Conservation (phyloP, 2,888 invertebrate genomes). For the Glyphotaelius pellucidus region DNA sequence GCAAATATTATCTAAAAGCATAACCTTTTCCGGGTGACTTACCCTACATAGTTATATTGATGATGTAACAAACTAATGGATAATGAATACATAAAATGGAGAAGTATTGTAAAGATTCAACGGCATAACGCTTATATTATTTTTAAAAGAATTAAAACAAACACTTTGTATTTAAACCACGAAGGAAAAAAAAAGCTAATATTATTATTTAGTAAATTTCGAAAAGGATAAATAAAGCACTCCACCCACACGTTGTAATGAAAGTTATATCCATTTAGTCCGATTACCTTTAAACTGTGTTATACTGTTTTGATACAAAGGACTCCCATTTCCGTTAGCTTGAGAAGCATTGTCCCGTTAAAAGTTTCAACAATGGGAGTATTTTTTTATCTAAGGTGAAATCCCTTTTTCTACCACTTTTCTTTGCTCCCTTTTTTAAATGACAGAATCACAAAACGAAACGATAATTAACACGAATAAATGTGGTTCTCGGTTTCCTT, state of each 20-base stretch:
- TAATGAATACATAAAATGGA: not conserved
- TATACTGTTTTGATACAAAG: not conserved
- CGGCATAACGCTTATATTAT: not conserved
- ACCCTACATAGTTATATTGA: not conserved
- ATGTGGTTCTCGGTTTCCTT: constrained; percentile 29
- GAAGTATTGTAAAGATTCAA: not conserved
- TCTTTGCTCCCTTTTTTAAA: constrained; percentile 10
- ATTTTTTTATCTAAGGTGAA: constrained; percentile 41
- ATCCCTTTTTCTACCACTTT: not conserved
- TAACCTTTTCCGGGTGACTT: not conserved
- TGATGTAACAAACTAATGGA: not conserved
- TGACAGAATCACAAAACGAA: constrained; percentile 46
- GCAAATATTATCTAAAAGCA: not conserved
- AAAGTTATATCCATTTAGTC: not conserved
- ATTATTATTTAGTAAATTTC: not conserved
- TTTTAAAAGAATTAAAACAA: too few relatives aligned
- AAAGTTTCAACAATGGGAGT: constrained; percentile 7
- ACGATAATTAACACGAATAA: constrained; percentile 47
- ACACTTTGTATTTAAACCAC: too few relatives aligned
- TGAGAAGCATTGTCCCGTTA: constrained; percentile 18
- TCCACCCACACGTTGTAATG: not conserved
- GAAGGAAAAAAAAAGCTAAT: too few relatives aligned
- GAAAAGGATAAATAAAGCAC: not conserved
- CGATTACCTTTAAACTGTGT: not conserved
- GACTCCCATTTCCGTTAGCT: not conserved